phyloP scores from a whole-genome alignment of 2,888 invertebrate genomes.

The Cynaeus angustus region DNA sequence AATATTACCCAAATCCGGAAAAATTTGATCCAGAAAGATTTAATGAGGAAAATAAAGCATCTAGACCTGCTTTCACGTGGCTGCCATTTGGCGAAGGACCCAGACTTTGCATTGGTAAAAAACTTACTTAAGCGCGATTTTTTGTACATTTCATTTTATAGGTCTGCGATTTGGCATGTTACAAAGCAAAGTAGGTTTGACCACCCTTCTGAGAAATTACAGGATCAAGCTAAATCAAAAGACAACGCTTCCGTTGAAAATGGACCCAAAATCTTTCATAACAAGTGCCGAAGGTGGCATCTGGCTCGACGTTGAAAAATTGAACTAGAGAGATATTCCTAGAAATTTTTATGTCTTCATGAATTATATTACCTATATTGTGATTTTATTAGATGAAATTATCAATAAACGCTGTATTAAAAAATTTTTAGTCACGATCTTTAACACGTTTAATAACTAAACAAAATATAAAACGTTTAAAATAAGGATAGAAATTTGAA shows the following conservation, averaged over 20 bases:
- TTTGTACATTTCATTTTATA: no score
- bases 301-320: conserved; percentile 51
- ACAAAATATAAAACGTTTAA: no score
- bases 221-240: conserved; percentile 6
- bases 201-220: conserved; percentile 18
- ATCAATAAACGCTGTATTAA: no score
- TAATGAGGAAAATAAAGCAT: conserved; percentile 59
- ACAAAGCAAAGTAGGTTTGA: conserved; percentile 20
- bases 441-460: no score
- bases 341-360: no score
- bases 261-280: conserved; percentile 23
- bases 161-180: conserved; percentile 33
- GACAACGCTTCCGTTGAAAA: not conserved
- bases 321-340: no score
- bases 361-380: no score
- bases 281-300: conserved; percentile 49
- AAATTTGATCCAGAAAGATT: conserved; percentile 66
- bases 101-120: conserved; percentile 49
- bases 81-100: conserved; percentile 55
- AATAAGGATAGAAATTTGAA: no score
- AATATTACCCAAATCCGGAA: conserved; percentile 67
- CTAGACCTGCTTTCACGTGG: conserved; percentile 59
- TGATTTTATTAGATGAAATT: no score
- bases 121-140: no score
- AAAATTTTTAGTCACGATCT: no score